Evolutionary conservation across 2,797 vertebrate genomes (phyloP), one percentile per base, ranked within the genome.

Genomic region (Carapus acus): DNA sequence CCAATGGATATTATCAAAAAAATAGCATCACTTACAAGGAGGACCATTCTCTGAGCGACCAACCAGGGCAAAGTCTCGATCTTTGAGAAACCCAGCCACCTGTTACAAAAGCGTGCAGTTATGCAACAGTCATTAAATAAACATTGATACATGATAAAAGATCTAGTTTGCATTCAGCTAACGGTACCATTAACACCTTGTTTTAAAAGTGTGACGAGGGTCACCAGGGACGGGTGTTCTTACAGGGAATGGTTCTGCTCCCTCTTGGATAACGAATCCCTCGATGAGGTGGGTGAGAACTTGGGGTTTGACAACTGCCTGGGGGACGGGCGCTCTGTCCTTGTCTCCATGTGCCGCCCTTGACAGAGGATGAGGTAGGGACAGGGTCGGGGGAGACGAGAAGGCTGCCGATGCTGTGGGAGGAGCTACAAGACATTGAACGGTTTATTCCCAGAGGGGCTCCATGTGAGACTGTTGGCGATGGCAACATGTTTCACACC

Each of bases 211-310:
- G 14, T 50, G 43, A 47, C 14, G 15, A 15, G n/a, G 37, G 15
- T 39, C 47, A n/a, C 51, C 7, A 24, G 2, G 12, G 1, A n/a
- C 36, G 19, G 2, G 2, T 15, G 33, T 4, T 62, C 93, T 87
- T 82, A 98, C 96, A 49, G 96, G 96, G 81, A 99, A 99, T 15
- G 96, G 96, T 58, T 98, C 96, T 2, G 96, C 96, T 82, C 96
- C 96, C 71, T 99, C 96, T 83, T 99, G 96, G 83, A 99, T 99
- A 54, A 99, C 96, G 61, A 99, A 99, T 49, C 96, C 96, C 74
- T 98, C 96, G 7, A 99, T 99, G 68, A 99, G 92, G 68, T 99
- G 96, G 1, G 96, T 99, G 65, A 99, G 94, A 71, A 99, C 97
- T 78, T 99, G 96, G 24, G 96, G 96, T 80, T 99, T 99, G 74